Base-by-base conservation (phyloP, 2,888 invertebrate species). In the Caenorhabditis sp. region DNA sequence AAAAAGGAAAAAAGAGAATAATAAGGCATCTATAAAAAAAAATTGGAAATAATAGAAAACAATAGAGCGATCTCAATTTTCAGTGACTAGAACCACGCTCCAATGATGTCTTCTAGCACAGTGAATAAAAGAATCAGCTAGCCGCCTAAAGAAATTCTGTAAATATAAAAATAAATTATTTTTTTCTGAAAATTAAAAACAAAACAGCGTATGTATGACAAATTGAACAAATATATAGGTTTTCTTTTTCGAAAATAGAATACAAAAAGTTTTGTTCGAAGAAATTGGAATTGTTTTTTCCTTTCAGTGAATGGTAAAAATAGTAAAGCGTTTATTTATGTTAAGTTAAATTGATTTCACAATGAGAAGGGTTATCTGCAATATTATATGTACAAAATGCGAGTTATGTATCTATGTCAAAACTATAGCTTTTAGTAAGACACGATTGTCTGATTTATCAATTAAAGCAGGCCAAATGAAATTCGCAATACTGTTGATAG, bases 401-500 rank as follows among this genome's bases (percentile, higher is more conserved):
- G 14, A 12, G 17, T 43, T 43, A 10, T 43, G n/a, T n/a, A n/a
- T 43, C 17, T 17, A 80, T 26, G 81, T 83, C 59, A 81, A 64
- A 50, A 83, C 83, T 54, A 81, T 76, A 1, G 80, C 81, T 63
- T 81, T 81, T 12, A 80, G 72, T 21, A 77, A 73, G 12, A 77
- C 76, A 50, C 74, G 72, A 62, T 75, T 68, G 54, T 77, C 73
- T 12, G 65, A 58, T 10, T 68, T 68, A 67, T 83, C 83, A 54
- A 78, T 65, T 36, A 83, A 73, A 56, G 75, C 78, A 0, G 83
- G 83, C 83, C 83, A 83, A 14, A 83, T 67, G 56, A 76, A 79
- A 57, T 76, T 63, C 25, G 70, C 63, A 62, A 83, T 67, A n/a
- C 68, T 61, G 57, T 62, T 68, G 27, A 61, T 63, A 7, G 66